Percentiles rank a stretch among this genome's conserved stretches.
Conservation (phyloP, 2,113 vertebrate genomes). For the Macaca mulatta region DNA sequence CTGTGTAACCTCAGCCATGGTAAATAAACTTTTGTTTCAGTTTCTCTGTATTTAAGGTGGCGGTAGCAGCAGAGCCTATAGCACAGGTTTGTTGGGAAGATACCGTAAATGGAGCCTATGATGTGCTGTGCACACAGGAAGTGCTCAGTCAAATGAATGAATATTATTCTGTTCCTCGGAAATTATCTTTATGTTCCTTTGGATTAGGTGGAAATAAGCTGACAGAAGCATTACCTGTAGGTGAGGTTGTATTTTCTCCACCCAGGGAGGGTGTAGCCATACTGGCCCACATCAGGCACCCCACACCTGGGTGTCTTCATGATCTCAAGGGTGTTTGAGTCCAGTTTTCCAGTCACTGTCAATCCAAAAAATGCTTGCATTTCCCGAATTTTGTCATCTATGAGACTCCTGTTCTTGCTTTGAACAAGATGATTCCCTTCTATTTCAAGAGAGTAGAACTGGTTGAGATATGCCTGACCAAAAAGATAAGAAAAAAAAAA, state of each 20-base stretch:
- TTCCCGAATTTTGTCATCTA: slow-evolving; percentile 79
- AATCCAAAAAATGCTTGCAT: slow-evolving; percentile 88
- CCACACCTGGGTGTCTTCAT: slow-evolving; percentile 86
- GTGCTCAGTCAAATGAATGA: background rate
- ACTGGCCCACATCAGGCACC: slow-evolving; percentile 83
- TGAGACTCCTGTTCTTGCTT: slow-evolving; percentile 68
- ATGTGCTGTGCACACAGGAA: background rate
- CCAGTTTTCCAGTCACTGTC: slow-evolving; percentile 82
- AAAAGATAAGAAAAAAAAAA: background rate
- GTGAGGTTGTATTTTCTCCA: slow-evolving; percentile 84
- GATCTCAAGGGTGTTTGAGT: slow-evolving; percentile 80
- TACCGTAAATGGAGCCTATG: background rate
- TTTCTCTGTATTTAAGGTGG: background rate
- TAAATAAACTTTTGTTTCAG: background rate
- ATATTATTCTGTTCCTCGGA: background rate
- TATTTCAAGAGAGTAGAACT: slow-evolving; percentile 81
- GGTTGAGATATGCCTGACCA: slow-evolving; percentile 81
- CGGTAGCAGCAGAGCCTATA: too few relatives aligned
- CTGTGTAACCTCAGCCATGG: background rate
- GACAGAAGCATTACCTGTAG: slow-evolving; percentile 83
- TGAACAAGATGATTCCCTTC: slow-evolving; percentile 76
- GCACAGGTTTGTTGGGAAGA: background rate
- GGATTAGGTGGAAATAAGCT: background rate
- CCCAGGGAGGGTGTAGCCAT: slow-evolving; percentile 82
- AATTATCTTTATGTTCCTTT: background rate